phyloP scores from a whole-genome alignment of 2,888 invertebrate genomes.

The Lissocephala sabroskyi region DNA sequence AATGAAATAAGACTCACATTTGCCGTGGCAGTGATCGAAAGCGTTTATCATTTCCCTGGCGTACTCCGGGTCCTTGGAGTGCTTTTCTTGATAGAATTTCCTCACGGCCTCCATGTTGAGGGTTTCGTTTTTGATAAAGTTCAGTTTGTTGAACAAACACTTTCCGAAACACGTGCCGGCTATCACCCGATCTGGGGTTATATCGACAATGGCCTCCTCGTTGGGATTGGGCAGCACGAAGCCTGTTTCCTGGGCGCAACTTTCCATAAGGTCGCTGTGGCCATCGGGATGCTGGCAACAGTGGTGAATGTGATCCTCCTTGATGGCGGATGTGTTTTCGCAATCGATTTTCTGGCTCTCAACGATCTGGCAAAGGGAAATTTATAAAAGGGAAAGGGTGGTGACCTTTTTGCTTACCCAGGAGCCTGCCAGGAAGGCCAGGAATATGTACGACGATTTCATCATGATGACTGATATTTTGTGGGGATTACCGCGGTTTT shows the following conservation, averaged over 20 bases:
- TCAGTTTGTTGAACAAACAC: slow-evolving; percentile 41
- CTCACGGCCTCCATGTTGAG: slow-evolving; percentile 48
- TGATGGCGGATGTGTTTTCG: slow-evolving; percentile 36
- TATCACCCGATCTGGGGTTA: slow-evolving; percentile 48
- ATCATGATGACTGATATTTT: too few species aligned
- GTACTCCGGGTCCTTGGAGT: slow-evolving; percentile 46
- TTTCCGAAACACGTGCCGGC: slow-evolving; percentile 49
- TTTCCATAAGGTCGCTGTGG: slow-evolving; percentile 45
- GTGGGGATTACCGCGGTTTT: too few species aligned
- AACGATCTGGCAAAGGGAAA: too few species aligned
- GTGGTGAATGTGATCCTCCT: slow-evolving; percentile 53
- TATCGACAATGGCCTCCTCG: slow-evolving; percentile 52
- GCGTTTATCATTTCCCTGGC: slow-evolving; percentile 54
- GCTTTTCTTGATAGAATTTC: slow-evolving; percentile 21
- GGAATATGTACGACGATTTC: too few species aligned
- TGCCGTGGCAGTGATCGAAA: slow-evolving; percentile 58
- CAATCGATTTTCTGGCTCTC: slow-evolving; percentile 53
- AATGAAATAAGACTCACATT: slow-evolving; percentile 23
- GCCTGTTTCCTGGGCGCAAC: slow-evolving; percentile 44
- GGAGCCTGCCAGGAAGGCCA: too few species aligned
- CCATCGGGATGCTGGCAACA: slow-evolving; percentile 62
- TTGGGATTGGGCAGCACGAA: slow-evolving; percentile 35
- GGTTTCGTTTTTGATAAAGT: slow-evolving; percentile 34
- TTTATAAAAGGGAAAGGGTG: too few species aligned
- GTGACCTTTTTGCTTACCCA: too few species aligned